These are phyloP conservation scores for Busseola fusca DNA, from an alignment of 2,888 invertebrate species.

Conservation along the genomic window DNA sequence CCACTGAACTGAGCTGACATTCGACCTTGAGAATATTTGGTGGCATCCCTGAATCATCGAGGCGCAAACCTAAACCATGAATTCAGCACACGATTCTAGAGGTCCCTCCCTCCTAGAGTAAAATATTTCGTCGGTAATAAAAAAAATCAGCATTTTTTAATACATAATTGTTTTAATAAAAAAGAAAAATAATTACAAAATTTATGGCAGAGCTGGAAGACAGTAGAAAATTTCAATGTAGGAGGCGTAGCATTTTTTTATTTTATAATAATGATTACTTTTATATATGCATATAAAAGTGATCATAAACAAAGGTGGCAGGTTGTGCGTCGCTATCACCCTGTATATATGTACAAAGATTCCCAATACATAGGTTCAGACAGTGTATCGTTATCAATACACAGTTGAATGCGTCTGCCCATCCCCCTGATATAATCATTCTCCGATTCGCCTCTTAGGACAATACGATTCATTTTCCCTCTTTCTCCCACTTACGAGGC, in stretches of 20 bases:
- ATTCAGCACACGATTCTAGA: not conserved
- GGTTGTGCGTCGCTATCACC: not conserved
- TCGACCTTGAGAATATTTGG: not conserved
- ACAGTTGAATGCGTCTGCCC: conserved; percentile 46
- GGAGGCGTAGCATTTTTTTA: too few relatives aligned
- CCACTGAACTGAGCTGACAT: not conserved
- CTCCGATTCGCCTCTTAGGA: conserved; percentile 37
- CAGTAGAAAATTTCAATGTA: not conserved
- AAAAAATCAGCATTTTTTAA: too few relatives aligned
- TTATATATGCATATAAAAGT: too few relatives aligned
- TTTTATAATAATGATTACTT: not conserved
- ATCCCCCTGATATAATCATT: conserved; percentile 40
- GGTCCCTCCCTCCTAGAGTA: not conserved
- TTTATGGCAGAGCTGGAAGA: not conserved
- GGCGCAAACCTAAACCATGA: not conserved
- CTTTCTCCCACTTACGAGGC: conserved; percentile 11
- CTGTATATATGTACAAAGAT: not conserved
- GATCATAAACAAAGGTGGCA: too few relatives aligned
- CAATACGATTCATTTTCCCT: conserved; percentile 46
- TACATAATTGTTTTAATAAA: too few relatives aligned
- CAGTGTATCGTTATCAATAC: conserved; percentile 48
- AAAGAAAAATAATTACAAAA: not conserved
- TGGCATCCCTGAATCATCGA: not conserved
- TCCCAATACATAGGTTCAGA: conserved; percentile 18
- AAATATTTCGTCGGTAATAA: not conserved